phyloP scores from a whole-genome alignment of 2,113 vertebrate species.

The Scortum barcoo region DNA sequence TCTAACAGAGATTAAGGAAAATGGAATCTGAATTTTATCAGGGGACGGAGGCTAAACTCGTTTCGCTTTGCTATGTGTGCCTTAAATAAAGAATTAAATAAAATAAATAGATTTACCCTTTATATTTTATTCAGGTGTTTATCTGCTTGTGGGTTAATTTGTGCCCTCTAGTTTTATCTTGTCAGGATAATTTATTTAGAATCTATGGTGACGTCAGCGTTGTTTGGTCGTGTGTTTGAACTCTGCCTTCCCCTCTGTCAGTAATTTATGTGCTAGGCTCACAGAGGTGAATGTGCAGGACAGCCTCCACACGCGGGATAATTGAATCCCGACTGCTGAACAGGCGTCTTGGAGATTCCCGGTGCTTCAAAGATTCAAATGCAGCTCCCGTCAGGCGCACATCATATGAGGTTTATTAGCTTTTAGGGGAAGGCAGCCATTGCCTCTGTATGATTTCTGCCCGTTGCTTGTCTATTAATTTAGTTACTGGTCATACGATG shows the following conservation, averaged over 20 bases:
- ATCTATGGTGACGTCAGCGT: conserved; percentile 17
- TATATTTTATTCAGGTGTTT: conserved; percentile 27
- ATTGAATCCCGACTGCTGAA: conserved; percentile 40
- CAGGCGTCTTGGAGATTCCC: background rate
- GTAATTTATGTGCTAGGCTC: conserved; percentile 32
- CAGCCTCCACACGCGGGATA: conserved; percentile 11
- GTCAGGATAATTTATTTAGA: conserved; percentile 42
- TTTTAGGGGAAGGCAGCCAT: conserved; percentile 1
- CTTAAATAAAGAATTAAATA: too few relatives aligned
- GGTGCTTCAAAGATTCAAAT: conserved; percentile 8
- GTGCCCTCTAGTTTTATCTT: conserved; percentile 32
- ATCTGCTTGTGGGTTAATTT: conserved; percentile 11
- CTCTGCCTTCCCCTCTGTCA: conserved; percentile 14
- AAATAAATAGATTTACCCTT: conserved; percentile 31
- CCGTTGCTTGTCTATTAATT: conserved; percentile 5
- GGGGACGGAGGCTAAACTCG: background rate
- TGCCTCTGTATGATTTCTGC: conserved; percentile 8
- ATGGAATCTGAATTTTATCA: conserved; percentile 3
- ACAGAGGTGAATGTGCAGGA: conserved; percentile 29
- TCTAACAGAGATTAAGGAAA: background rate
- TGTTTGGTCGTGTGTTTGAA: conserved; percentile 38
- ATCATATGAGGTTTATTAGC: background rate
- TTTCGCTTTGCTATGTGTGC: background rate
- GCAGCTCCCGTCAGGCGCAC: background rate
- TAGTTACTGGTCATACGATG: background rate